Evolutionary conservation across 2,113 vertebrate species (phyloP).

Genomic region (Dissostichus mawsoni): DNA sequence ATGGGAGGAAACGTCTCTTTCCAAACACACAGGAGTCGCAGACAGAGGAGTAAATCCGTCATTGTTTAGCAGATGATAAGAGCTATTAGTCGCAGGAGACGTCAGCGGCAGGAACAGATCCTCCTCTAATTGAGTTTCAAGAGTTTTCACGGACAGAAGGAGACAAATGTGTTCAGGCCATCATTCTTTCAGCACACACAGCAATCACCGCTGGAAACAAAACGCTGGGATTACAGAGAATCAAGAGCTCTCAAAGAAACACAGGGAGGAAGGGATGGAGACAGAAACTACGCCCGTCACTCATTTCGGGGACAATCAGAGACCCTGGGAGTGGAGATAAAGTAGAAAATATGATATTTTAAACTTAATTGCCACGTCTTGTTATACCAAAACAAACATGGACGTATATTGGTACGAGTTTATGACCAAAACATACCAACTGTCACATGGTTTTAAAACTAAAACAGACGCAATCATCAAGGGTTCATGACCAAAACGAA

Average conservation of each 20-base stretch:
- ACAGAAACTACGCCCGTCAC: not conserved
- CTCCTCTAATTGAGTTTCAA: slow-evolving; percentile 61
- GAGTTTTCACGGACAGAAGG: slow-evolving; percentile 39
- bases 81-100: slow-evolving; percentile 54
- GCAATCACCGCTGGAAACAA: slow-evolving; percentile 27
- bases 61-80: slow-evolving; percentile 29
- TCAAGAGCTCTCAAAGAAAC: slow-evolving; percentile 34
- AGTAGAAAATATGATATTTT: too few relatives aligned
- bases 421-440: too few relatives aligned
- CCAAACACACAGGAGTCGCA: too few relatives aligned
- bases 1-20: too few relatives aligned
- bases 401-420: too few relatives aligned
- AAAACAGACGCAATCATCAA: too few relatives aligned
- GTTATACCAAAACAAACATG: too few relatives aligned
- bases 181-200: slow-evolving; percentile 28
- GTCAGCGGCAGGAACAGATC: not conserved
- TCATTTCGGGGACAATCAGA: not conserved
- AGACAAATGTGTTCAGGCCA: slow-evolving; percentile 40
- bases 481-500: too few relatives aligned
- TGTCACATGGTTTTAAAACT: too few relatives aligned
- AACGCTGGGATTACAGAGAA: slow-evolving; percentile 35
- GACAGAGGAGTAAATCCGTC: slow-evolving; percentile 27
- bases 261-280: not conserved
- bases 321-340: not conserved
- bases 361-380: too few relatives aligned